These are phyloP conservation scores for Epirrita christyi DNA, from an alignment of 2,888 invertebrate genomes.

Conservation along the genomic window DNA sequence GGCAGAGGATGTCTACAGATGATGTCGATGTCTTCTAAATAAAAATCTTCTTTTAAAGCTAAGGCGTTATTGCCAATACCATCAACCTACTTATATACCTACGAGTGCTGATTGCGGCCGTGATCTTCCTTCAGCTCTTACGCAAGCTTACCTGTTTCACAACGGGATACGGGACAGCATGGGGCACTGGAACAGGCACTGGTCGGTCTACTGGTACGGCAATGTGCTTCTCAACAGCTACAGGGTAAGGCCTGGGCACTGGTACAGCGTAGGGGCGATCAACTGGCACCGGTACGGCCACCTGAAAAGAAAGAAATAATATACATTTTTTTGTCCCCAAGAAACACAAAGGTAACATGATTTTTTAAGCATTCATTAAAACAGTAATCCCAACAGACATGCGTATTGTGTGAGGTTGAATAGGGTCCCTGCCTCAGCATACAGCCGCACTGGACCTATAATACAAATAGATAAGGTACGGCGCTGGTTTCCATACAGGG, in stretches of 20 bases:
- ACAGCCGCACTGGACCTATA: no score
- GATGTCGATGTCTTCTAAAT: no score
- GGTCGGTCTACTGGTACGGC: conserved; percentile 83
- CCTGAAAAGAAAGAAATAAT: conserved; percentile 56
- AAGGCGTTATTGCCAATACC: no score
- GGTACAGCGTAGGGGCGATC: conserved; percentile 81
- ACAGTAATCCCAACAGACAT: neutral
- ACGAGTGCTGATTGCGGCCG: no score
- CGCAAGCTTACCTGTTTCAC: conserved; percentile 66
- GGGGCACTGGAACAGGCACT: conserved; percentile 73
- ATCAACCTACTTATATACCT: no score
- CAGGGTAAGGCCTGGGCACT: conserved; percentile 79
- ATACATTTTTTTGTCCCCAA: no score
- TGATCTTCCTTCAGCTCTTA: neutral
- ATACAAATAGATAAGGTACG: no score
- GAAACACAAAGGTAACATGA: neutral
- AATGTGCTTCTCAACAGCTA: conserved; percentile 76
- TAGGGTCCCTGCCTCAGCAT: no score
- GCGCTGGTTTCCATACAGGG: no score
- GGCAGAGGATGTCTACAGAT: no score
- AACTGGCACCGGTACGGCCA: conserved; percentile 75
- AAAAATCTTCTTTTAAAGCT: no score
- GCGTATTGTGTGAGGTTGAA: no score
- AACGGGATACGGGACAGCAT: conserved; percentile 74
- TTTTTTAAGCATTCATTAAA: neutral